A percentile compares a stretch with the other conserved stretches of the same genome.
These are phyloP conservation scores for Bombus confusus DNA, from an alignment of 1,140 invertebrate species.

Conservation along the genomic window DNA sequence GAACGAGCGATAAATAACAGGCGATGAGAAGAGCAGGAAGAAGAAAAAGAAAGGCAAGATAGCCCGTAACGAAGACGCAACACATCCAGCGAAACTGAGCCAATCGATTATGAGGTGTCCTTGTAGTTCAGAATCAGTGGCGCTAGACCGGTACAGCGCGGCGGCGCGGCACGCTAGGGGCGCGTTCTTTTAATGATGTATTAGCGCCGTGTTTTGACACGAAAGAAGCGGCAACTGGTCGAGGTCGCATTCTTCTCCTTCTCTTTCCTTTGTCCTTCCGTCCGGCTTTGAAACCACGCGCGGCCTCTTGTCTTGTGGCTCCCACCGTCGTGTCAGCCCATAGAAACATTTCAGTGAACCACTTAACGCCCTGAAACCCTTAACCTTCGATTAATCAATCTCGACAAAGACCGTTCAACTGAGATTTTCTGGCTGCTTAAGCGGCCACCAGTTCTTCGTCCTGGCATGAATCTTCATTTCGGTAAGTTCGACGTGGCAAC, in stretches of 20 bases:
- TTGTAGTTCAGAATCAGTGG: conserved; percentile 32
- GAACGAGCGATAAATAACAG: conserved; percentile 23
- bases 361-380: conserved; percentile 64
- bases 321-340: conserved; percentile 44
- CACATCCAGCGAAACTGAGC: conserved; percentile 39
- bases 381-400: conserved; percentile 70
- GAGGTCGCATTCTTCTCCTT: conserved; percentile 64
- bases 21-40: neutral
- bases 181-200: conserved; percentile 71
- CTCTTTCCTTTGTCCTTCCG: conserved; percentile 57
- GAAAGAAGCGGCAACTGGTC: conserved; percentile 67
- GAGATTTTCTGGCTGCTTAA: conserved; percentile 51
- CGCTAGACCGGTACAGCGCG: conserved; percentile 30
- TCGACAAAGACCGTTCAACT: conserved; percentile 52
- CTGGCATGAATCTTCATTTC: conserved; percentile 12
- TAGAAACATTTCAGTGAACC: conserved; percentile 66
- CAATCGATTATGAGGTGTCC: conserved; percentile 69
- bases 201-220: conserved; percentile 74
- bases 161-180: conserved; percentile 41
- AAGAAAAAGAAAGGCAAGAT: neutral
- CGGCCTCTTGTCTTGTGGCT: conserved; percentile 10
- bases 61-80: conserved; percentile 2
- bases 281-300: conserved; percentile 57
- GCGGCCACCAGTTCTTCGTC: conserved; percentile 16
- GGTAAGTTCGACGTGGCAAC: neutral